A percentile compares a stretch with the other conserved stretches of the same genome.
Conservation (phyloP, 2,113 vertebrate species). For the Chamaea fasciata region DNA sequence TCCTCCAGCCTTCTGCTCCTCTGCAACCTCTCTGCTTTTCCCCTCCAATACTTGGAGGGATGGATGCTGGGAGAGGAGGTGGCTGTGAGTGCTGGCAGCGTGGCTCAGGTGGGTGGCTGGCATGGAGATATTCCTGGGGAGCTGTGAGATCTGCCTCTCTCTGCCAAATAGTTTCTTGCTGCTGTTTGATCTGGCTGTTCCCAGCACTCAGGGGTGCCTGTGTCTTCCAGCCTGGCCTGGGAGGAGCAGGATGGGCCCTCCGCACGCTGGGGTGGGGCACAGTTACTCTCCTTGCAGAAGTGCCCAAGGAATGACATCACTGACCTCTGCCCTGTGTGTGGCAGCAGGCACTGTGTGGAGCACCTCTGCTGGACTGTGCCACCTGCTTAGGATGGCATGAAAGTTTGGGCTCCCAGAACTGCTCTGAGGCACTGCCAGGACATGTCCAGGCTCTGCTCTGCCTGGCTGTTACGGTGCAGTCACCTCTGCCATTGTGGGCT, state of each 20-base stretch:
- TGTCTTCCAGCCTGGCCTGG: neutral
- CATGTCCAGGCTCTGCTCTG: neutral
- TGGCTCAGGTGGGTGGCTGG: conserved; percentile 19
- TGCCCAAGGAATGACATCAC: fast-evolving
- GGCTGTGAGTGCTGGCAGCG: neutral
- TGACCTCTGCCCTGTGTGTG: neutral
- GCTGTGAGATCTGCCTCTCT: neutral
- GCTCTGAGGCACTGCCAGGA: neutral
- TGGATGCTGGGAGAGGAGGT: neutral
- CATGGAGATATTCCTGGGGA: neutral
- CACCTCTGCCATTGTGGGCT: neutral
- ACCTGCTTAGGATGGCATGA: neutral
- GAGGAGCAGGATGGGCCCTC: neutral
- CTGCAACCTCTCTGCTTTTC: neutral
- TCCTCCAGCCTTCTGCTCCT: conserved; percentile 30
- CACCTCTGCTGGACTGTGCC: neutral
- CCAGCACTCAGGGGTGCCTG: neutral
- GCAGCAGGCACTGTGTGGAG: neutral
- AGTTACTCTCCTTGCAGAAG: fast-evolving
- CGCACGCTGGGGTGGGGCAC: neutral
- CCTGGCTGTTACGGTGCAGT: neutral
- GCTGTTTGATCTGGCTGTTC: neutral
- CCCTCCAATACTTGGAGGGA: neutral
- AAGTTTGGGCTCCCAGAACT: neutral
- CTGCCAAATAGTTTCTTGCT: neutral